Base-by-base conservation (phyloP, 2,113 vertebrate species). In the Syrmaticus mikado region DNA sequence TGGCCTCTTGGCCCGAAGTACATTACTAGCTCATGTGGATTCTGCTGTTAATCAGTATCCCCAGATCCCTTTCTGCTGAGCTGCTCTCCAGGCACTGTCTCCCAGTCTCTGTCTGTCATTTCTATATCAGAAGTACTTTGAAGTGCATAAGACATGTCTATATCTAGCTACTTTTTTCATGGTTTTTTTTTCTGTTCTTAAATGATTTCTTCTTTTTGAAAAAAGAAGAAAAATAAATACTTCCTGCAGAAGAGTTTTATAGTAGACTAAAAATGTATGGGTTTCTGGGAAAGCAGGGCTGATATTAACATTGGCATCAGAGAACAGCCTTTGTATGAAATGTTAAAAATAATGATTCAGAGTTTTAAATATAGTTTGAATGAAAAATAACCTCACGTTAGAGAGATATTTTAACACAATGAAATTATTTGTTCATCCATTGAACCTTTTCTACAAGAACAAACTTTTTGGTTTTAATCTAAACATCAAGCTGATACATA, bases 391-490 rank as follows among this genome's bases (percentile, higher is more conserved):
- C 22, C 60, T 68, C 36, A 57, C 2, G 8, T 41, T 43, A 89
- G 15, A 82, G 15, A 74, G 13, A 13, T 58, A 66, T 30, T 84
- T 67, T 48, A 82, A 52, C 20, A 46, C 13, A 14, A 87, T 27
- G 6, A 81, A 36, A 41, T 64, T 22, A 67, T 84, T 75, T 77
- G 18, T 53, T 17, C 15, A 34, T 78, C 24, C 50, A 16, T 30
- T 66, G 46, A 43, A 60, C 18, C 71, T 86, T 77, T 81, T 68
- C 21, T 57, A 30, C 8, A 75, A 82, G 58, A 57, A 75, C 55
- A 95, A 75, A 11, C 7, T 38, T 66, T 93, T 80, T 45, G 1
- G 66, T 88, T 86, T 62, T 72, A 81, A 84, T 92, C 43, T 71
- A 84, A 87, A 84, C 0, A 1, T 71, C 43, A 89, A 65, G 19